phyloP scores from a whole-genome alignment of 2,888 invertebrate genomes.

The Nymphalis urticae region DNA sequence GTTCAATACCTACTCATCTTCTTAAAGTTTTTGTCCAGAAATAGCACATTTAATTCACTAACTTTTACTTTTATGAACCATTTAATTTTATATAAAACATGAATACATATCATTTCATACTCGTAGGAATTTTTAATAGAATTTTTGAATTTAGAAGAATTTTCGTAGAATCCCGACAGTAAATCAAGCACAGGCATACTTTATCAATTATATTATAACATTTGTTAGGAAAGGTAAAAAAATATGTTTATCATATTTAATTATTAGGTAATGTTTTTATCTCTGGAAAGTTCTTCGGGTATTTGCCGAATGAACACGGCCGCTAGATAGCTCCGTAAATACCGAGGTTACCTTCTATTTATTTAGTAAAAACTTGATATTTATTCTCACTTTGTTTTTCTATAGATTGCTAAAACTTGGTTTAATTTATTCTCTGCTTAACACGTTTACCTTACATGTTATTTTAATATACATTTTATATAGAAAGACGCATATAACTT shows the following conservation, averaged over 20 bases:
- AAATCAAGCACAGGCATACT: not conserved
- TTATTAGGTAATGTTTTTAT: slow-evolving; percentile 28
- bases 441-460: slow-evolving; percentile 2
- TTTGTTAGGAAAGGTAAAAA: slow-evolving; percentile 16
- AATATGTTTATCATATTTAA: slow-evolving; percentile 26
- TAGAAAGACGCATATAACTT: too few species aligned
- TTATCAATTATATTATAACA: slow-evolving; percentile 2
- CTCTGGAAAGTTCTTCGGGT: slow-evolving; percentile 25
- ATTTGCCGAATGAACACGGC: slow-evolving; percentile 31
- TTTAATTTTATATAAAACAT: too few species aligned
- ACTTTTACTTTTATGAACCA: too few species aligned
- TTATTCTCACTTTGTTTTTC: slow-evolving; percentile 14
- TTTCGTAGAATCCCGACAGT: slow-evolving; percentile 1
- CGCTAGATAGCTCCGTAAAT: slow-evolving; percentile 36
- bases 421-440: not conserved
- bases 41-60: too few species aligned
- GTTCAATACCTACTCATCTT: too few species aligned
- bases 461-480: too few species aligned
- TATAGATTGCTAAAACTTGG: not conserved
- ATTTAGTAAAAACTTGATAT: slow-evolving; percentile 35
- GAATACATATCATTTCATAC: too few species aligned
- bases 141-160: too few species aligned
- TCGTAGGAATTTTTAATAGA: too few species aligned
- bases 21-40: too few species aligned
- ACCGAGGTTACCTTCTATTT: slow-evolving; percentile 28